Evolutionary conservation across 2,888 invertebrate species (phyloP).

Genomic region (Osmoderma eremita): DNA sequence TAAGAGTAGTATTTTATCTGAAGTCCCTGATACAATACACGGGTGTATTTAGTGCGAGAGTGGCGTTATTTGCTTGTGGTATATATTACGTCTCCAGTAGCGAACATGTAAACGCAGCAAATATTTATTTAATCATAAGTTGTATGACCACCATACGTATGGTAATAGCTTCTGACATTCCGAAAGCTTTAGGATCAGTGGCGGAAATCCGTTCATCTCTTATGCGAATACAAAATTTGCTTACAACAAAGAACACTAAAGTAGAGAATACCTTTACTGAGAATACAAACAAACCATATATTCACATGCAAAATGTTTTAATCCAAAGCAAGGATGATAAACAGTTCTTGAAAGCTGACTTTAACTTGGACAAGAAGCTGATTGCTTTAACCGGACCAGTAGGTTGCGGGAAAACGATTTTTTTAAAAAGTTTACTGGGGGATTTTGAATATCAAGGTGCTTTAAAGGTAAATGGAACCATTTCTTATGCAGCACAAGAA

Average conservation of each 20-base stretch:
- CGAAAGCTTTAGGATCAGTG: conserved; percentile 82
- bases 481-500: conserved; percentile 71
- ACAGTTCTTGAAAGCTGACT: conserved; percentile 62
- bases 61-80: conserved; percentile 59
- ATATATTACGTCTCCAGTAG: conserved; percentile 61
- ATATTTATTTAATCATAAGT: conserved; percentile 87
- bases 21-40: conserved; percentile 54
- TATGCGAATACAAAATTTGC: conserved; percentile 72
- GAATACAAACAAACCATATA: conserved; percentile 35
- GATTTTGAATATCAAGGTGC: conserved; percentile 62
- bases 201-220: conserved; percentile 83
- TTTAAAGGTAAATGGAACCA: conserved; percentile 63
- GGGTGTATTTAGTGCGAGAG: conserved; percentile 55
- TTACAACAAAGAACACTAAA: conserved; percentile 62
- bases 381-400: conserved; percentile 72
- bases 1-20: conserved; percentile 56
- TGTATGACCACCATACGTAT: conserved; percentile 88
- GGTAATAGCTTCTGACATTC: conserved; percentile 89
- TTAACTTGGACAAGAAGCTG: conserved; percentile 62
- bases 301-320: conserved; percentile 32
- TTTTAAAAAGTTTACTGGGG: conserved; percentile 62
- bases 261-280: conserved; percentile 3
- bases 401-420: conserved; percentile 71
- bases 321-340: conserved; percentile 42
- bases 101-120: conserved; percentile 79